Evolutionary conservation across 2,113 vertebrate species (phyloP), one percentile per base, ranked within the genome.

Genomic region (Himantopus leucocephalus): DNA sequence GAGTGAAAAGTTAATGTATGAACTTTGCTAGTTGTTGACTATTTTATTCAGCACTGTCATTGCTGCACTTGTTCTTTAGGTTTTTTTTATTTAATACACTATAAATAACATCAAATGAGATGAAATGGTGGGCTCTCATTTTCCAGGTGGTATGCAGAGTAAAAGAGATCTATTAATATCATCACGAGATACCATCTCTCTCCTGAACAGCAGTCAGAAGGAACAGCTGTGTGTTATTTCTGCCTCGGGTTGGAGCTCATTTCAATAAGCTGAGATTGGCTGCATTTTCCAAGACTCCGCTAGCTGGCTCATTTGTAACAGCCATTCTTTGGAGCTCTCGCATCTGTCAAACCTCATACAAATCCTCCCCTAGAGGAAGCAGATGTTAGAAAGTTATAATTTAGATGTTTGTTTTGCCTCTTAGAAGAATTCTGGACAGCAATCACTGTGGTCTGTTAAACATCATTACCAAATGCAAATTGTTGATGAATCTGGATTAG

Each of bases 331-430:
- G 17, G 41, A 93, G 92, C 94, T 96, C 94, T 95, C 55, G 79
- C 97, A 98, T 98, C 97, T 98, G 97, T 98, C 98, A 97, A 94
- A 95, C 86, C 95, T 96, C 94, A 70, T 85, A 92, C 84, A 97
- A 97, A 97, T 97, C 93, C 85, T 86, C 66, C 97, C 95, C 95
- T 93, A 43, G 97, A 97, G 98, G 87, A 97, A 98, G 96, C 97
- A 98, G 97, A 98, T 98, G 98, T 97, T 98, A 89, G 90, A 96
- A 97, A 98, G 90, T 97, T 97, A 94, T 96, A 97, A 98, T 97
- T 97, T 97, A 98, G 94, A 96, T 98, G 93, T 98, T 97, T 97
- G 92, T 92, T 98, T 98, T 98, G 87, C 95, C 82, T 97, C 86
- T 93, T 96, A 89, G 82, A 97, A 95, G 92, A 92, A 94, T 97